Evolutionary conservation across 2,888 invertebrate genomes (phyloP), one percentile per base, ranked within the genome.

Genomic region (Nebria brevicollis): DNA sequence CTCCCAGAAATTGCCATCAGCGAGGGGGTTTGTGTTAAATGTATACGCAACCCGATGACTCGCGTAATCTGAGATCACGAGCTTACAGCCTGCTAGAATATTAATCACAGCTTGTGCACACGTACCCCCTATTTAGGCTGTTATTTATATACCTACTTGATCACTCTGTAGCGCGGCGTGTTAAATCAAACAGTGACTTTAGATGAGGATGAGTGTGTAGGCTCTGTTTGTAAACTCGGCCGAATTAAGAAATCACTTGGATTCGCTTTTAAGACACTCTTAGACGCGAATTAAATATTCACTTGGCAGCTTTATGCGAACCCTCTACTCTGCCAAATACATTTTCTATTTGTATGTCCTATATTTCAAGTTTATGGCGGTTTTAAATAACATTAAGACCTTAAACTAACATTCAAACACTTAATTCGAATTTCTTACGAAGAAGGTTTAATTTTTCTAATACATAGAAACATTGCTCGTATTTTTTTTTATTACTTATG

Each of bases 11-110:
- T 83, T 75, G 73, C 81, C 81, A 82, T 72, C 81, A 74, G 77
- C 75, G 81, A 82, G 77, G 72, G 82, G 64, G 83, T 68, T 77
- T 78, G 82, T 83, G 82, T 83, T 11, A 26, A 79, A 83, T 84
- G 85, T 86, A 34, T 34, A 86, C 86, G 85, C 86, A 86, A 85
- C 86, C 86, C 86, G 86, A 87, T 86, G 87, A 87, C 86, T 86
- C 86, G 87, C 85, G 86, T 87, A 88, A 87, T 87, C 85, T 85
- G 82, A 81, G 82, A 82, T 78, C 82, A 79, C 73, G 73, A 73
- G 73, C 73, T 73, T 73, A 73, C 79, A 79, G 79, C 74, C 79
- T 79, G 79, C 79, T 79, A 68, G 79, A 79, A 79, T 79, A 79
- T 79, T 79, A 79, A 79, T 79, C 79, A 79, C 75, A 73, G 79